phyloP scores from a whole-genome alignment of 2,888 invertebrate genomes.

The Suillia variegata region DNA sequence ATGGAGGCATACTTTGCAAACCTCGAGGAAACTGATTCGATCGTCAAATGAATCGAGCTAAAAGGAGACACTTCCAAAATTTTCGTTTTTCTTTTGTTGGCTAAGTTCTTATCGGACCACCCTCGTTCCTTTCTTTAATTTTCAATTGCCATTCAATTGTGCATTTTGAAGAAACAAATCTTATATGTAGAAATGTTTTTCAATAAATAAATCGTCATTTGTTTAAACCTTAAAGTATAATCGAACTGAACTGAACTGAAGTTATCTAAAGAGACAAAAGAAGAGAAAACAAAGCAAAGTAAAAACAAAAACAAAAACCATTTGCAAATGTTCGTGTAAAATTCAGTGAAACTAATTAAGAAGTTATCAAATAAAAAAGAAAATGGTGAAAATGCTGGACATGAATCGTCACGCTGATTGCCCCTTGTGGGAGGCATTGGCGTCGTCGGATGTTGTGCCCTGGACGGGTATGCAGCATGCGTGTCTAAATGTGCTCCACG shows the following conservation, averaged over 20 bases:
- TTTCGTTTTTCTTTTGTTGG: too few species aligned
- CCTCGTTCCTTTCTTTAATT: too few species aligned
- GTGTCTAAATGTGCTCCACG: slow-evolving; percentile 80
- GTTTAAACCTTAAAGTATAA: too few species aligned
- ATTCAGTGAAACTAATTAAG: slow-evolving; percentile 18
- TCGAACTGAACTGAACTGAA: slow-evolving; percentile 14
- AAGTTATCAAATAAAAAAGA: slow-evolving; percentile 32
- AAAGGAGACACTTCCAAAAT: too few species aligned
- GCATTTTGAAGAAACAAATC: too few species aligned
- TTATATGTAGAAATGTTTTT: too few species aligned
- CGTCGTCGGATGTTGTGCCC: slow-evolving; percentile 64
- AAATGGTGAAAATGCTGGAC: slow-evolving; percentile 66
- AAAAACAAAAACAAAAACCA: slow-evolving; percentile 10
- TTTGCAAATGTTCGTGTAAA: slow-evolving; percentile 17
- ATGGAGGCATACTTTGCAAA: too few species aligned
- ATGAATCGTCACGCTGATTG: slow-evolving; percentile 69
- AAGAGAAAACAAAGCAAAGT: slow-evolving; percentile 11
- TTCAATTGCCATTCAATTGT: too few species aligned
- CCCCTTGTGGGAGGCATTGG: slow-evolving; percentile 67
- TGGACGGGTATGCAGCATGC: slow-evolving; percentile 87
- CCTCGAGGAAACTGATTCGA: too few species aligned
- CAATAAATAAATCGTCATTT: too few species aligned
- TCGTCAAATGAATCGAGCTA: too few species aligned
- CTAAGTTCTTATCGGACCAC: too few species aligned
- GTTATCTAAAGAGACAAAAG: slow-evolving; percentile 16